Base-by-base conservation (phyloP, 2,113 vertebrate genomes). In the Scytalopus superciliaris region DNA sequence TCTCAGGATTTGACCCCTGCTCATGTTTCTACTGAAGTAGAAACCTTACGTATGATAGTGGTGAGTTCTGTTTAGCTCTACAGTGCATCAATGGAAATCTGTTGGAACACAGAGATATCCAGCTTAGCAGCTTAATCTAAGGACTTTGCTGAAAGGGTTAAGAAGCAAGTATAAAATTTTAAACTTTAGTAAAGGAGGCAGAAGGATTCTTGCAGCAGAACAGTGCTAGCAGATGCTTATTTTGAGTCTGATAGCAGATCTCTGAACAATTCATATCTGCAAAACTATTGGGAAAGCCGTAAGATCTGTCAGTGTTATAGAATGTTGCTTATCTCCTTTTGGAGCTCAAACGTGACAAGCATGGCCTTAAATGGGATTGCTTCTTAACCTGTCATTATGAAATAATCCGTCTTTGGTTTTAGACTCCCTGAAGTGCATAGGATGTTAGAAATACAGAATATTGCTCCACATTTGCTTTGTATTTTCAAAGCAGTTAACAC, bases 291-390 rank as follows among this genome's bases (percentile, higher is more conserved):
- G 44, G 44, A 88, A 88, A 60, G 39, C 27, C 21, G 39, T 75
- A 68, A 75, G 19, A 3, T 47, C 52, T 84, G 45, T 45, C 68
- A 66, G 0, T 2, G 1, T 59, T 68, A 19, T 0, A 11, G 9
- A 4, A 5, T 42, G 27, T 78, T 50, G 30, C 16, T 84, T 82
- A 35, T 82, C 9, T 84, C 25, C 39, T 72, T 82, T 59, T 9
- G 44, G 31, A 68, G 19, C 67, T 83, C 44, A 47, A 24, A 22
- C 21, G 18, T 40, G n/a, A 25, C 4, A 56, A 55, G 21, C 3
- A 2, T 18, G 57, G 30, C n/a, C 28, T 84, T 57, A 84, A 57
- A 66, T 52, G 42, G n/a, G 33, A 40, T 80, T 83, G 25, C 55
- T 83, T 53, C 50, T 69, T 73, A 49, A 35, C 27, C 19, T 49